Evolutionary conservation across 2,888 invertebrate genomes (phyloP), one percentile per base, ranked within the genome.

Genomic region (Heliconius ethilla): DNA sequence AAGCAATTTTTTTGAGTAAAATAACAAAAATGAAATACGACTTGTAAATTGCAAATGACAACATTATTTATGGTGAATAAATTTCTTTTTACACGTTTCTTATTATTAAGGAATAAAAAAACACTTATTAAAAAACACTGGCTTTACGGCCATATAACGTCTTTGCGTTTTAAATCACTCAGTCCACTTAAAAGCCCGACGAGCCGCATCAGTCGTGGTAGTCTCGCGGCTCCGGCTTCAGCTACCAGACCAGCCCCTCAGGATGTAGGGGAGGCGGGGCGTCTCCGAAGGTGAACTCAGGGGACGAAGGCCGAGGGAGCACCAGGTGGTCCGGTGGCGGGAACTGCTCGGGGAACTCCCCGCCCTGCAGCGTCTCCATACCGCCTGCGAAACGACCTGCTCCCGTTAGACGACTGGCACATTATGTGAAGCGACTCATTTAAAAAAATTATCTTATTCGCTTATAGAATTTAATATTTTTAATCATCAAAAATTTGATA

Each of bases 361-460:
- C 92, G 83, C 94, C 94, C 9, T 91, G 91, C 81, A 94, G 88
- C 86, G 91, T 86, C 89, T 94, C 96, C 91, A 97, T 97, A 82
- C 96, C 96, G 82, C 96, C 96, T 88, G 96, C 96, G 90, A 97
- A 97, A 91, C 97, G 97, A 91, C 97, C 97, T 89, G 96, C 97
- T 96, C 96, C 95, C 87, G 96, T 94, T 94, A 91, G 85, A 78
- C 81, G 82, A 83, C 83, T 87, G 84, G 82, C 84, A 79, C 69
- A 55, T 77, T 77, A 65, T 70, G 59, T 69, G n/a, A 29, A 45
- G 18, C 4, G 2, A 69, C 7, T 40, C 25, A 22, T 74, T 74
- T 7, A 11, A 27, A 74, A 40, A 22, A 1, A 15, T 2, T 40
- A 40, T 2, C 9, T 15, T 40, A 15, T 25, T 25, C 2, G 7